Conservation (phyloP, 37 sponge, comb jelly and placozoan species). For the Eunapius fragilis region DNA sequence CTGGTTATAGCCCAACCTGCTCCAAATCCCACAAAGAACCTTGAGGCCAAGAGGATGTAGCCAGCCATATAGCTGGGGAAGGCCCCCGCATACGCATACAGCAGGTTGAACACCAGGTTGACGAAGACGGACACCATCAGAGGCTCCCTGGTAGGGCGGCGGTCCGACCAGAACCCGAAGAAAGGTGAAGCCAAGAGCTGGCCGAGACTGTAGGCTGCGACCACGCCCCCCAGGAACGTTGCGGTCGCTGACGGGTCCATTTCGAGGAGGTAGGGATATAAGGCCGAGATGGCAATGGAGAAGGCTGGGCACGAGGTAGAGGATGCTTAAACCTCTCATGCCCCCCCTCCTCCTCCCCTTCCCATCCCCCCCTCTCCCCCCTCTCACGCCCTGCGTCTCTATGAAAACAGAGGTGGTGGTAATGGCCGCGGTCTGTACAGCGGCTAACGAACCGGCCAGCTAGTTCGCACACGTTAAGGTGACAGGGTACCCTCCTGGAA, state of each 20-base stretch:
- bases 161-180: slow-evolving; percentile 86
- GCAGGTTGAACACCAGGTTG: slow-evolving; percentile 49
- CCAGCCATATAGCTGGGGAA: slow-evolving; percentile 41
- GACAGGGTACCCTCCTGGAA: too few species aligned
- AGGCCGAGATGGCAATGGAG: slow-evolving; percentile 79
- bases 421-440: too few species aligned
- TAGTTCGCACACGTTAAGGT: too few species aligned
- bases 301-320: slow-evolving; percentile 75
- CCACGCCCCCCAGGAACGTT: slow-evolving; percentile 74
- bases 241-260: slow-evolving; percentile 53
- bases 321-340: too few species aligned
- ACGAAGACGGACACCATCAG: slow-evolving; percentile 56
- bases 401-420: too few species aligned
- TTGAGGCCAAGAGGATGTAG: slow-evolving; percentile 45
- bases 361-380: too few species aligned
- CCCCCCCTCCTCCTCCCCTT: background rate
- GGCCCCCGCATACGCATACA: slow-evolving; percentile 75
- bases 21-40: slow-evolving; percentile 67
- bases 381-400: too few species aligned
- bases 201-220: slow-evolving; percentile 85
- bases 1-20: slow-evolving; percentile 58
- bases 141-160: slow-evolving; percentile 68
- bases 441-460: too few species aligned
- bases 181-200: slow-evolving; percentile 85
- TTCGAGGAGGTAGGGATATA: slow-evolving; percentile 78